Conservation (phyloP, 2,888 invertebrate genomes). For the Uropetala carovei region DNA sequence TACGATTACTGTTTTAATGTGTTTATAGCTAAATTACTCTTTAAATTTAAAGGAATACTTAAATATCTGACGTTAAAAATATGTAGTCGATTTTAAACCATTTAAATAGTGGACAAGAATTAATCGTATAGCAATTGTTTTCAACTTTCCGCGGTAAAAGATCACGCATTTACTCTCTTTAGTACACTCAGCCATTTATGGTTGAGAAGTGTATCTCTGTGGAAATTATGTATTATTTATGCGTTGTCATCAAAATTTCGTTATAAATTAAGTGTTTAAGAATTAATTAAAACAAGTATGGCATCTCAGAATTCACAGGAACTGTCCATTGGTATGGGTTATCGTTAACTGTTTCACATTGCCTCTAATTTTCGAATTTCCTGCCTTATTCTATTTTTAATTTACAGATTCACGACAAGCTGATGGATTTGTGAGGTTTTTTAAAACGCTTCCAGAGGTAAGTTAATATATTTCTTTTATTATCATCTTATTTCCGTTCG, state of each 20-base stretch:
- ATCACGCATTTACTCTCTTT: too few relatives aligned
- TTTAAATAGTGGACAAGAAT: too few relatives aligned
- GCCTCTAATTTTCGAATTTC: too few relatives aligned
- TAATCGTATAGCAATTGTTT: background rate
- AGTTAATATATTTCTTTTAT: background rate
- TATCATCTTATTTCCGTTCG: background rate
- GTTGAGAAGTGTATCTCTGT: background rate
- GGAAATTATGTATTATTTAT: background rate
- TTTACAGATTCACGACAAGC: slow-evolving; percentile 47
- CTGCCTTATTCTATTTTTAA: background rate
- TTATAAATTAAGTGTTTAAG: background rate
- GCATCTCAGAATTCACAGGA: slow-evolving; percentile 26
- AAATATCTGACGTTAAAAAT: too few relatives aligned
- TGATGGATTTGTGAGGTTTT: slow-evolving; percentile 36
- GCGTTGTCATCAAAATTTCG: background rate
- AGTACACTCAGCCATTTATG: background rate
- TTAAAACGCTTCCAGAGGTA: slow-evolving; percentile 34
- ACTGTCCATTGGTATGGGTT: background rate
- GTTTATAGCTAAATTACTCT: too few relatives aligned
- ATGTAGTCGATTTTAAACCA: too few relatives aligned
- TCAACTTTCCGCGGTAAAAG: background rate
- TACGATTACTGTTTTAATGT: too few relatives aligned
- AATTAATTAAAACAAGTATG: slow-evolving; percentile 20
- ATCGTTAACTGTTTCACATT: background rate
- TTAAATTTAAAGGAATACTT: too few relatives aligned